Evolutionary conservation across 2,797 vertebrate genomes (phyloP), one percentile per base, ranked within the genome.

Genomic region (Dipus sagitta): DNA sequence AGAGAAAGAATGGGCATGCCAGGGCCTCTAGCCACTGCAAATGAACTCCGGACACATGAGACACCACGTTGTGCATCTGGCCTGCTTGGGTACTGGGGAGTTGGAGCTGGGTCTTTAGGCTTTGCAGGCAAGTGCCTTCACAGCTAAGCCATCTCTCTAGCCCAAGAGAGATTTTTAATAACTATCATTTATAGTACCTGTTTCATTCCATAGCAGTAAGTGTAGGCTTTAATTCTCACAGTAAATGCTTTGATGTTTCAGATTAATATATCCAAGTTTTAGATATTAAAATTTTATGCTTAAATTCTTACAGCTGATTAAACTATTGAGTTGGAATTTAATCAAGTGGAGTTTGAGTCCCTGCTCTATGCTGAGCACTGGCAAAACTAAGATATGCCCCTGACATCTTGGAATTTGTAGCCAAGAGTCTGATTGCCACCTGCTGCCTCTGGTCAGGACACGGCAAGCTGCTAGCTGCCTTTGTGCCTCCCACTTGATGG

Each of bases 241-340:
- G 20, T 91, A 72, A 94, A 84, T 81, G 78, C 65, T 38, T 52
- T 95, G 74, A 95, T 47, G 32, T 68, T 84, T 72, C 58, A 92
- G 67, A 68, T 91, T 26, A 76, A 75, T 81, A 92, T 47, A 54
- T 91, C 84, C 47, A 87, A 24, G 24, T 94, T 38, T 38, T 38
- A 38, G 38, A 62, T 93, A 70, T 38, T 94, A 78, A 94, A 89
- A 32, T 94, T 26, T 54, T 79, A 18, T 77, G n/a, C 34, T 85
- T 77, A 85, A 85, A 58, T 96, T 91, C 42, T 94, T 90, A 58
- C 2, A 94, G n/a, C 38, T 92, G 85, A 65, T 74, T 47, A 60
- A 76, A 86, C 60, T 21, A 3, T 62, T 84, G 77, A 92, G n/a
- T 62, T 95, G 5, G 42, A 95, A 88, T 92, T 80, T 82, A 81